Base-by-base conservation (phyloP, 2,888 invertebrate species). In the Latheticus oryzae region DNA sequence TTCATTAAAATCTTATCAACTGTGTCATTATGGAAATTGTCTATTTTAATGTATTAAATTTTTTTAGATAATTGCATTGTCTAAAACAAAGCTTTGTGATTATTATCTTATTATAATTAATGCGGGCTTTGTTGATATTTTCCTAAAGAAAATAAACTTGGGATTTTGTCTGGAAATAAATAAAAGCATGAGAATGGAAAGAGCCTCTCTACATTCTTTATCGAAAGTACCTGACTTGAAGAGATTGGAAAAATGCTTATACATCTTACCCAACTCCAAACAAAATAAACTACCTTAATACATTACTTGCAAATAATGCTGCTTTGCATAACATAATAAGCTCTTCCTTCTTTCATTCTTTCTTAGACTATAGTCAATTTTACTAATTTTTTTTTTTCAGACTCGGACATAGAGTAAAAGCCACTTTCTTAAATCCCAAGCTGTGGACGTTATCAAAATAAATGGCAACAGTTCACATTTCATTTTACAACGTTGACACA, bases 371-470 rank as follows among this genome's bases (percentile, higher is more conserved):
- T n/a, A n/a, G n/a, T n/a, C n/a, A n/a, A n/a, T n/a, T n/a, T n/a
- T n/a, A n/a, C n/a, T n/a, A n/a, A n/a, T n/a, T n/a, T n/a, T n/a
- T n/a, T n/a, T n/a, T n/a, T n/a, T n/a, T n/a, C n/a, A n/a, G n/a
- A n/a, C n/a, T n/a, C n/a, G n/a, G n/a, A n/a, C n/a, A n/a, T n/a
- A n/a, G n/a, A n/a, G n/a, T 35, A 48, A 56, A 55, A 60, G 61
- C 60, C 33, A 63, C 61, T 65, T 58, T 60, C n/a, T n/a, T 65
- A 58, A 61, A 65, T 58, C 61, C 56, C 35, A 61, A 58, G 53
- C 58, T 61, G 61, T 54, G 47, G 60, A 61, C 65, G 56, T 61
- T 64, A 65, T 65, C 64, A 65, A 52, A 58, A 60, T 58, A 61
- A 60, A 64, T 61, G 58, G 61, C 55, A 59, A 51, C 50, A 58